These are phyloP conservation scores for Notoglanidium macrostoma DNA, from an alignment of 2,797 vertebrate genomes.

Conservation along the genomic window DNA sequence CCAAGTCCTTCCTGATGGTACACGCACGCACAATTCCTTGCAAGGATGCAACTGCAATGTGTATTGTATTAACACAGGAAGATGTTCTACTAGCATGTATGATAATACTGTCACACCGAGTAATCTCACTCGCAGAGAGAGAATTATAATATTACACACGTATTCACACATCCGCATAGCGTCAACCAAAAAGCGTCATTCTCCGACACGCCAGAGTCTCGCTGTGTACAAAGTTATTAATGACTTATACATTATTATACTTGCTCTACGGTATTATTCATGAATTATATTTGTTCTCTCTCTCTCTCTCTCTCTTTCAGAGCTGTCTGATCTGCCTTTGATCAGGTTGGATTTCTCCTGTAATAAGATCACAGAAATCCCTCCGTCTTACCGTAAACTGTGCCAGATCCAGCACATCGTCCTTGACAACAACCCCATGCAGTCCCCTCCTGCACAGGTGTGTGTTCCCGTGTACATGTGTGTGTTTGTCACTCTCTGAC, in stretches of 20 bases:
- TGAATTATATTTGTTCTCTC: too few relatives aligned
- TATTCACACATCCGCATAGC: too few relatives aligned
- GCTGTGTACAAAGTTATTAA: too few relatives aligned
- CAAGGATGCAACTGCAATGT: background rate
- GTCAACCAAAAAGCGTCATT: too few relatives aligned
- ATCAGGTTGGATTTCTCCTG: conserved; percentile 97
- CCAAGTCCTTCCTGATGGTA: conserved; percentile 91
- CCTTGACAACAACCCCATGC: conserved; percentile 97
- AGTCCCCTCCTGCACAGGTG: conserved; percentile 96
- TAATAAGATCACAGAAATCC: conserved; percentile 98
- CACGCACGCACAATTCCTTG: background rate
- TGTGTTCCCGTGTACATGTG: too few relatives aligned
- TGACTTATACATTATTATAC: too few relatives aligned
- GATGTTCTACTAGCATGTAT: background rate
- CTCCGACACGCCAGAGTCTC: too few relatives aligned
- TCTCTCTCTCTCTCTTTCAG: too few relatives aligned
- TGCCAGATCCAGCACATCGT: conserved; percentile 92
- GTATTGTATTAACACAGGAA: background rate
- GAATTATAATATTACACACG: too few relatives aligned
- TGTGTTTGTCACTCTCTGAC: background rate
- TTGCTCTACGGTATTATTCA: too few relatives aligned
- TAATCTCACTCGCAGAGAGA: too few relatives aligned
- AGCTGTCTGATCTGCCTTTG: conserved; percentile 92
- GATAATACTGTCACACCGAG: too few relatives aligned
- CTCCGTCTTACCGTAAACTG: conserved; percentile 89